phyloP scores from a whole-genome alignment of 37 sponge, comb jelly and placozoan species.

The Eunapius fragilis region DNA sequence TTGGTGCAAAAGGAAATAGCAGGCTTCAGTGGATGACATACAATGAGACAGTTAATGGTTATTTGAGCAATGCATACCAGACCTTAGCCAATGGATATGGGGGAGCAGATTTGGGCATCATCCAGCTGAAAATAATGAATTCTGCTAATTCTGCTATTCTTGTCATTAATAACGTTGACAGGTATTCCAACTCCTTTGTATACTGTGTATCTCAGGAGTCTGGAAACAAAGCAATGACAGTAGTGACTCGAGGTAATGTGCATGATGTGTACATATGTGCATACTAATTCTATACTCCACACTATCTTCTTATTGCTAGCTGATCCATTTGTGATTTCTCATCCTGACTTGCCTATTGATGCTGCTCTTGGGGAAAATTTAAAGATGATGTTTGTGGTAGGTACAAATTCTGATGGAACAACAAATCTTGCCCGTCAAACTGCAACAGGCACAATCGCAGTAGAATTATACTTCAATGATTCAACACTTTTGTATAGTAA shows the following conservation, averaged over 20 bases:
- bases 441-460: neutral
- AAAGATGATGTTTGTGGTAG: neutral
- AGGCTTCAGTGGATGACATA: neutral
- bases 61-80: neutral
- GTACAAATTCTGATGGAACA: neutral
- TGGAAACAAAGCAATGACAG: neutral
- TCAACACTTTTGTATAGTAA: neutral
- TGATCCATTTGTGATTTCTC: neutral
- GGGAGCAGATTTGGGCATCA: neutral
- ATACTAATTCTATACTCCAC: neutral
- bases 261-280: neutral
- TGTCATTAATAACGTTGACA: neutral
- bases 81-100: neutral
- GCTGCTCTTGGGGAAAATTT: neutral
- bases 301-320: neutral
- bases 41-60: neutral
- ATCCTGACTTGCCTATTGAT: neutral
- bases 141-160: neutral
- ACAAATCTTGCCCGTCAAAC: neutral
- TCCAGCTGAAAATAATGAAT: neutral
- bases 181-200: neutral
- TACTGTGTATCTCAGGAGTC: neutral
- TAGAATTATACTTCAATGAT: neutral
- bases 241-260: neutral
- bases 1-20: neutral